Evolutionary conservation across 2,888 invertebrate species (phyloP).

Genomic region (Eustalomyia histrio): DNA sequence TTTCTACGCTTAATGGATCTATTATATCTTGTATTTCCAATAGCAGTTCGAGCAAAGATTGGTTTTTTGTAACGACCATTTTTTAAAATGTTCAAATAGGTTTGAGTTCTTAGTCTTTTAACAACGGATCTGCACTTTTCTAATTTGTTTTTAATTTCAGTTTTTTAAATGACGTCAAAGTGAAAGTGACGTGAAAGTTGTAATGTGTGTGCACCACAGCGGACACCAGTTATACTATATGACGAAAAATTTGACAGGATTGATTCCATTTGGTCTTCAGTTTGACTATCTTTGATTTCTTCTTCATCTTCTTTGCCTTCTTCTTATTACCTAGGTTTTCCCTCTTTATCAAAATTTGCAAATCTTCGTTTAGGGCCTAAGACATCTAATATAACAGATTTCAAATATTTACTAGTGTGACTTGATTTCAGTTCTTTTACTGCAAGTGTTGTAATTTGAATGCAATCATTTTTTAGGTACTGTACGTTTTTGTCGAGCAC

Average conservation of each 20-base stretch:
- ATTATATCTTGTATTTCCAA: conserved; percentile 48
- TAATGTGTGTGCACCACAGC: conserved; percentile 50
- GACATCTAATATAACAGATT: conserved; percentile 55
- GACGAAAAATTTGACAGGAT: conserved; percentile 34
- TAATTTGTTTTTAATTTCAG: conserved; percentile 28
- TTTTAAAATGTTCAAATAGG: conserved; percentile 41
- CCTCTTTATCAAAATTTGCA: conserved; percentile 5
- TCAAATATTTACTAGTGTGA: conserved; percentile 59
- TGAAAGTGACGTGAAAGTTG: no score
- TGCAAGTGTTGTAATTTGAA: conserved; percentile 59
- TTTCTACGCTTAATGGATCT: conserved; percentile 46
- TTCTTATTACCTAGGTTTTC: no score
- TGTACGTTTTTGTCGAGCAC: conserved; percentile 59
- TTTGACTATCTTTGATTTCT: conserved; percentile 2
- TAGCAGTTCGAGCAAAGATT: conserved; percentile 45
- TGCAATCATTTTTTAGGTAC: conserved; percentile 49
- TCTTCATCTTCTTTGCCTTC: background rate
- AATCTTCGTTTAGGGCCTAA: conserved; percentile 45
- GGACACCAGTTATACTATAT: conserved; percentile 34
- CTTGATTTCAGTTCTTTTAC: conserved; percentile 54
- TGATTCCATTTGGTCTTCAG: conserved; percentile 22
- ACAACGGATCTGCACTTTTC: conserved; percentile 26
- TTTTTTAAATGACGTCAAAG: conserved; percentile 38
- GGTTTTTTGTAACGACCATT: conserved; percentile 40
- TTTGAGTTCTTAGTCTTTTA: conserved; percentile 43